Conservation (phyloP, 2,113 vertebrate genomes). For the Hiodon alosoides region DNA sequence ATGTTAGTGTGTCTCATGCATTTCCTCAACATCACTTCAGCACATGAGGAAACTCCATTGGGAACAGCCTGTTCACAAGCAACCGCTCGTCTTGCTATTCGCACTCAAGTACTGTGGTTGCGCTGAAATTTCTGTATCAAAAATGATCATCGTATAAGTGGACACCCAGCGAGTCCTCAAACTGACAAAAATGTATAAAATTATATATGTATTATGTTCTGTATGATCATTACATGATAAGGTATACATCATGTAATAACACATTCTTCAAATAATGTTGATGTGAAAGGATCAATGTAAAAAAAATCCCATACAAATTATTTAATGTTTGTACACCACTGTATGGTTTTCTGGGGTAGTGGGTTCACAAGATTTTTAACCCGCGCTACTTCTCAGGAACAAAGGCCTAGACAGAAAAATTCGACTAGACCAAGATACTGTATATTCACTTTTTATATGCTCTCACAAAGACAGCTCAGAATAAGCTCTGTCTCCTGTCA, state of each 20-base stretch:
- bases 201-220: too few species aligned
- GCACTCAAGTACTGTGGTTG: too few species aligned
- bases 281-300: neutral
- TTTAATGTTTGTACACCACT: neutral
- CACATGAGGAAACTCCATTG: too few species aligned
- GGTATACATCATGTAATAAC: neutral
- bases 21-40: too few species aligned
- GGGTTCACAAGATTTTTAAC: slow-evolving; percentile 1
- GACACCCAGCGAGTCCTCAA: too few species aligned
- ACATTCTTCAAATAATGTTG: neutral
- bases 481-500: slow-evolving; percentile 43
- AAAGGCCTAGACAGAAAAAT: neutral
- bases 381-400: slow-evolving; percentile 5
- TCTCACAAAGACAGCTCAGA: slow-evolving; percentile 31
- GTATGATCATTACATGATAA: too few species aligned
- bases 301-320: neutral
- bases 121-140: too few species aligned
- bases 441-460: slow-evolving; percentile 24
- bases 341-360: neutral
- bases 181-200: too few species aligned
- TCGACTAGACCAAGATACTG: neutral
- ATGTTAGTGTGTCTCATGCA: too few species aligned
- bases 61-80: too few species aligned
- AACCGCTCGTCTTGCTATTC: too few species aligned
- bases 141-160: too few species aligned